Evolutionary conservation across 2,113 vertebrate species (phyloP).

Genomic region (Ondatra zibethicus): DNA sequence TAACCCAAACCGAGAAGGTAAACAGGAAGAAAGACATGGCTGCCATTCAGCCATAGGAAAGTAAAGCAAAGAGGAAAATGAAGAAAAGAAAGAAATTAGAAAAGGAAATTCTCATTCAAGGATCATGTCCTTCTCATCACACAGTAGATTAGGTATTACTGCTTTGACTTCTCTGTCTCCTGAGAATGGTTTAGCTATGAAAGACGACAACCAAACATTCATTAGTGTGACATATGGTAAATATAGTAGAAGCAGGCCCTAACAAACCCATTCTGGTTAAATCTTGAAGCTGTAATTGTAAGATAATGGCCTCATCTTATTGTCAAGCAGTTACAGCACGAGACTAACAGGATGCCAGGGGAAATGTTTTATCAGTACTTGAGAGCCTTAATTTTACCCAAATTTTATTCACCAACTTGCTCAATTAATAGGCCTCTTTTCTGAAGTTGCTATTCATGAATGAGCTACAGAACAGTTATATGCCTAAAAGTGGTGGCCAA

Average conservation of each 20-base stretch:
- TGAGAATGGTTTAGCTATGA: slow-evolving; percentile 71
- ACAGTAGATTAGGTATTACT: slow-evolving; percentile 61
- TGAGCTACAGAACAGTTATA: neutral
- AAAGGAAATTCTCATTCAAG: neutral
- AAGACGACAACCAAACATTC: slow-evolving; percentile 65
- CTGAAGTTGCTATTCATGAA: slow-evolving; percentile 65
- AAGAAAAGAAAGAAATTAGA: slow-evolving; percentile 26
- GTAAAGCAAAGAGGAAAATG: neutral
- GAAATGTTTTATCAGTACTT: slow-evolving; percentile 68
- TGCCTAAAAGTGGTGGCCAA: slow-evolving; percentile 32
- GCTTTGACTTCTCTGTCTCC: slow-evolving; percentile 68
- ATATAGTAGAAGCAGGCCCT: slow-evolving; percentile 72
- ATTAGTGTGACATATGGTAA: slow-evolving; percentile 72
- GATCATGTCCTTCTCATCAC: slow-evolving; percentile 61
- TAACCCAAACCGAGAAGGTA: slow-evolving; percentile 14
- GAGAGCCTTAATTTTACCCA: slow-evolving; percentile 74
- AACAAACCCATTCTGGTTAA: slow-evolving; percentile 75
- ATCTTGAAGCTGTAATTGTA: slow-evolving; percentile 76
- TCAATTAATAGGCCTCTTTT: slow-evolving; percentile 67
- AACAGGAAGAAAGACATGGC: neutral
- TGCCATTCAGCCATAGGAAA: slow-evolving; percentile 47
- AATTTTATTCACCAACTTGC: slow-evolving; percentile 75
- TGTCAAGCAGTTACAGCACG: slow-evolving; percentile 73
- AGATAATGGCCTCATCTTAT: slow-evolving; percentile 68
- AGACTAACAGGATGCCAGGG: slow-evolving; percentile 69